These are phyloP conservation scores for Holcopasites calliopsidis DNA, from an alignment of 1,140 invertebrate species.

Conservation along the genomic window DNA sequence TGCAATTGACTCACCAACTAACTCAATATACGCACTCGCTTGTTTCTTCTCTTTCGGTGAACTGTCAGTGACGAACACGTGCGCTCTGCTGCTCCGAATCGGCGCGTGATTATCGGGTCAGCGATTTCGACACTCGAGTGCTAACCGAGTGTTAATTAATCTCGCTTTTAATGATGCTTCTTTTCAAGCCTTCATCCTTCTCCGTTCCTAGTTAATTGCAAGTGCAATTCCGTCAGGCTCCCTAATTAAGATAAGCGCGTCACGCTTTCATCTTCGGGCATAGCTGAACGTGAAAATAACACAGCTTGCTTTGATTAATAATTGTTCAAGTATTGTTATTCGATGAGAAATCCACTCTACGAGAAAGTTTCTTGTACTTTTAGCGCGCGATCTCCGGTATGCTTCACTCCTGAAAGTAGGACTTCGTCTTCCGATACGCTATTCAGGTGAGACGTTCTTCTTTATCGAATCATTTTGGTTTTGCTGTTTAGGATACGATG, in stretches of 20 bases:
- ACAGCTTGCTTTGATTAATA: background rate
- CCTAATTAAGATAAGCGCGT: background rate
- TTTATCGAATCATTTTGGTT: background rate
- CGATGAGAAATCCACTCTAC: background rate
- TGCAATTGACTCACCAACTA: background rate
- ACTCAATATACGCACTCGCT: background rate
- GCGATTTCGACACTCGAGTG: background rate
- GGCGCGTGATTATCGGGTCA: background rate
- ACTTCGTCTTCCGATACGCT: background rate
- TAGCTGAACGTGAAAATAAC: background rate
- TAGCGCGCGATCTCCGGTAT: background rate
- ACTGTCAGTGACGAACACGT: background rate
- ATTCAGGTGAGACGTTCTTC: background rate
- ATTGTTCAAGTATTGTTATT: background rate
- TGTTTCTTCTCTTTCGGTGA: background rate
- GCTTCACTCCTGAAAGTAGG: background rate
- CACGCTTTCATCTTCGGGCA: background rate
- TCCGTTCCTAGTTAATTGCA: background rate
- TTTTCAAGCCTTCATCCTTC: background rate
- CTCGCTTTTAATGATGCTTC: background rate
- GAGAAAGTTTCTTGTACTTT: background rate
- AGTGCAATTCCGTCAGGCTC: no score
- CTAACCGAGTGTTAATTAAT: background rate
- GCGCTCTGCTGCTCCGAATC: background rate
- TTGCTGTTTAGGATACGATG: no score